Conservation (phyloP, 2,888 invertebrate genomes). For the Acleris emargana region DNA sequence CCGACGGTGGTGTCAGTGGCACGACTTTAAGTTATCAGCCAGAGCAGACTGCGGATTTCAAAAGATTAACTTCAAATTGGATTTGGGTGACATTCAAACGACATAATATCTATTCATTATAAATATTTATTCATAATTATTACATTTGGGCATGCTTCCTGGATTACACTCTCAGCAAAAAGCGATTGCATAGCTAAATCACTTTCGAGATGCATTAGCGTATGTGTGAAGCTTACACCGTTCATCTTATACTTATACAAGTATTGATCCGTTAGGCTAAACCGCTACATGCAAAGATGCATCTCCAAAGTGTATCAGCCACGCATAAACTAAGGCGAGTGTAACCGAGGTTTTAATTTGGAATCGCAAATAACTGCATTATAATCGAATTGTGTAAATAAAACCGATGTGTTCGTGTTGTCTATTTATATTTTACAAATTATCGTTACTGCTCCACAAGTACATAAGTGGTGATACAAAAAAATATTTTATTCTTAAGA, state of each 20-base stretch:
- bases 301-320: too few species aligned
- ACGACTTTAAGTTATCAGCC: too few species aligned
- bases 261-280: too few species aligned
- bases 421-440: constrained; percentile 8
- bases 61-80: too few species aligned
- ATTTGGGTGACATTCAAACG: constrained; percentile 47
- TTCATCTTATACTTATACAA: too few species aligned
- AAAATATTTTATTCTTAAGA: neutral
- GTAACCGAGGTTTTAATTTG: constrained; percentile 21
- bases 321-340: constrained; percentile 20
- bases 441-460: constrained; percentile 20
- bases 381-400: constrained; percentile 24
- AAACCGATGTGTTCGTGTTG: constrained; percentile 13
- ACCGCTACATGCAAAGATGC: too few species aligned
- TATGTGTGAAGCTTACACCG: too few species aligned
- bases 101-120: constrained; percentile 64
- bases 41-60: too few species aligned
- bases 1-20: too few species aligned
- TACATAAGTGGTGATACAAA: neutral
- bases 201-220: too few species aligned
- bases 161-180: constrained; percentile 58
- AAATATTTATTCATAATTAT: constrained; percentile 81
- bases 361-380: constrained; percentile 16
- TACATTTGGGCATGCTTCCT: constrained; percentile 69
- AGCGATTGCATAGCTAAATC: neutral